phyloP scores from a whole-genome alignment of 2,888 invertebrate species.

The Xestobium rufovillosum region DNA sequence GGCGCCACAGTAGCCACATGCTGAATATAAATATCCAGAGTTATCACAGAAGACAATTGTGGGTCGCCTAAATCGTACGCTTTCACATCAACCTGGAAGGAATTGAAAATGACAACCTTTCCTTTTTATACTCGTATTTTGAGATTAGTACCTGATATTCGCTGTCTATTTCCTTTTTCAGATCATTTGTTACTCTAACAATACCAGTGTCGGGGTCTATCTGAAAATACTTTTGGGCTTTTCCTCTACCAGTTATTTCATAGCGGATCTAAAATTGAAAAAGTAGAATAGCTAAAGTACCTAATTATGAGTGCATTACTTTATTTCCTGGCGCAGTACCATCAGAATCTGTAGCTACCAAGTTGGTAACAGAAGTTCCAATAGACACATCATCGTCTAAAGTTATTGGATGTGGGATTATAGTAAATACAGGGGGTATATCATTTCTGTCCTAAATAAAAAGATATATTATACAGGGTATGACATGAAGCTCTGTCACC shows the following conservation, averaged over 20 bases:
- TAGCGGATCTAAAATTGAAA: constrained; percentile 49
- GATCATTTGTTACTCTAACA: constrained; percentile 71
- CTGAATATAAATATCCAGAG: constrained; percentile 74
- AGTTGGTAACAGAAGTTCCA: constrained; percentile 70
- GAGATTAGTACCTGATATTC: constrained; percentile 82
- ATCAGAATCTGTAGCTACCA: constrained; percentile 76
- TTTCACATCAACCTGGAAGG: constrained; percentile 65
- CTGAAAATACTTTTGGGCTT: constrained; percentile 77
- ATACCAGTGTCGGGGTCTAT: constrained; percentile 80
- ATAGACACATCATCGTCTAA: constrained; percentile 77
- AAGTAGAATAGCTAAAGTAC: constrained; percentile 4
- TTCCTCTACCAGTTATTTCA: constrained; percentile 74
- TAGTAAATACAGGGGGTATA: constrained; percentile 78
- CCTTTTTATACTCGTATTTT: too few relatives aligned
- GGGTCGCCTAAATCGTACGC: constrained; percentile 84
- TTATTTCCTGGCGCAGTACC: constrained; percentile 80
- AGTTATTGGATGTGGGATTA: constrained; percentile 73
- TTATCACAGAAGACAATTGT: constrained; percentile 71
- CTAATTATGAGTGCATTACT: constrained; percentile 35
- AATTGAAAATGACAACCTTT: too few relatives aligned
- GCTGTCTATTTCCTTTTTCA: constrained; percentile 77
- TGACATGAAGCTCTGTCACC: too few relatives aligned
- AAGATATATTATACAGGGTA: constrained; percentile 15
- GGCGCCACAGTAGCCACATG: constrained; percentile 61
- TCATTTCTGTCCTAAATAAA: constrained; percentile 81